Percentiles rank a stretch among this genome's conserved stretches.
Evolutionary conservation across 2,888 invertebrate genomes (phyloP).

Genomic region (Tridacna crocea): DNA sequence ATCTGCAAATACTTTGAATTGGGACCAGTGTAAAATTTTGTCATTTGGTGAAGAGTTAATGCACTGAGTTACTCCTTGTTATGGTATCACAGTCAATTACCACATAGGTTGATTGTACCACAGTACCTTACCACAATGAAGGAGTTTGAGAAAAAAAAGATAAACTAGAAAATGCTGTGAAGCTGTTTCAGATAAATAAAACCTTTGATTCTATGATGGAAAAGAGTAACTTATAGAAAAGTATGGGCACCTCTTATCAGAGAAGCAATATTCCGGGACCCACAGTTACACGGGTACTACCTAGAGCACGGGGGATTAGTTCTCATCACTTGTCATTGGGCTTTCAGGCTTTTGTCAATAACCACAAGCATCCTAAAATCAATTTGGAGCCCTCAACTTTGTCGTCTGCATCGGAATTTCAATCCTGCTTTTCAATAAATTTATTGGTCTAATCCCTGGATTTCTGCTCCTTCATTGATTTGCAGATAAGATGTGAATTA

Average conservation of each 20-base stretch:
- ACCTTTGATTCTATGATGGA: not conserved
- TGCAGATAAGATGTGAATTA: slow-evolving; percentile 27
- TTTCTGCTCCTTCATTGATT: slow-evolving; percentile 53
- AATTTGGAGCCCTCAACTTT: slow-evolving; percentile 41
- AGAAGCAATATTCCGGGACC: no score
- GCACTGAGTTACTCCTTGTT: no score
- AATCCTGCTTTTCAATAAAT: slow-evolving; percentile 59
- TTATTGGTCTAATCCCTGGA: slow-evolving; percentile 22
- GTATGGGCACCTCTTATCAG: no score
- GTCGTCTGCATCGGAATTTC: slow-evolving; percentile 61
- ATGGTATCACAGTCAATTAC: no score
- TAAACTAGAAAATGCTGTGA: no score
- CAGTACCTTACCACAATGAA: no score
- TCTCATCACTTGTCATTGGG: slow-evolving; percentile 47
- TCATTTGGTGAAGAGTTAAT: no score
- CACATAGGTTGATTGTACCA: no score
- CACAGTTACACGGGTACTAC: not conserved
- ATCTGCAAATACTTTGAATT: no score
- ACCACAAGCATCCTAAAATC: slow-evolving; percentile 62
- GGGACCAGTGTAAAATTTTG: no score
- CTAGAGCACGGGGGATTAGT: not conserved
- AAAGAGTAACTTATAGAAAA: no score
- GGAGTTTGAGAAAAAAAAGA: no score
- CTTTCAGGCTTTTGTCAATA: slow-evolving; percentile 51
- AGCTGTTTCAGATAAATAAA: slow-evolving; percentile 17